phyloP scores from a whole-genome alignment of 2,113 vertebrate species.

The Thermophis baileyi region DNA sequence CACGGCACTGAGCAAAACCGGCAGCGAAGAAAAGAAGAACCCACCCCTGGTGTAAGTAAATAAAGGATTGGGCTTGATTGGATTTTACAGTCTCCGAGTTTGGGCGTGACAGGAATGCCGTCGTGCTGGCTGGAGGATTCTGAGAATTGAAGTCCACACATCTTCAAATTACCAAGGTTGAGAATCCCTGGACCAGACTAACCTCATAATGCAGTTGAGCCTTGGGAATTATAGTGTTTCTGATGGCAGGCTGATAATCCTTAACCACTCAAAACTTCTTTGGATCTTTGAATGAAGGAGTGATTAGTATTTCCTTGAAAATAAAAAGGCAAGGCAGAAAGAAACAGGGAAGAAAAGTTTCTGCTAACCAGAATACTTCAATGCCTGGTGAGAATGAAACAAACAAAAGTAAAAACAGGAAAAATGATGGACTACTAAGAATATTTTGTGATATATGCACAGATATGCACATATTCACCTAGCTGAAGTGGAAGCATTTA shows the following conservation, averaged over 20 bases:
- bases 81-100: too few species aligned
- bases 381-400: constrained; percentile 22
- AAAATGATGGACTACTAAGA: background rate
- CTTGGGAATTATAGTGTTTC: constrained; percentile 6
- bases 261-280: constrained; percentile 47
- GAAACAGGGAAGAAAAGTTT: background rate
- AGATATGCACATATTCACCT: background rate
- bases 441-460: background rate
- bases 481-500: background rate
- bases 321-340: constrained; percentile 32
- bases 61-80: too few species aligned
- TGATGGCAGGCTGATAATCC: constrained; percentile 22
- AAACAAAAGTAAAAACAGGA: constrained; percentile 2
- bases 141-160: background rate
- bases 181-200: background rate
- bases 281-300: constrained; percentile 28
- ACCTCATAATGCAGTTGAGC: background rate
- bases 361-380: constrained; percentile 11
- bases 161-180: background rate
- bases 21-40: too few species aligned
- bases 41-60: too few species aligned
- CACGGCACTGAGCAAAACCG: too few species aligned
- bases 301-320: constrained; percentile 50
- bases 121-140: background rate
- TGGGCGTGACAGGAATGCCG: background rate